phyloP scores from a whole-genome alignment of 2,888 invertebrate species.

The Leucophora obtusa region DNA sequence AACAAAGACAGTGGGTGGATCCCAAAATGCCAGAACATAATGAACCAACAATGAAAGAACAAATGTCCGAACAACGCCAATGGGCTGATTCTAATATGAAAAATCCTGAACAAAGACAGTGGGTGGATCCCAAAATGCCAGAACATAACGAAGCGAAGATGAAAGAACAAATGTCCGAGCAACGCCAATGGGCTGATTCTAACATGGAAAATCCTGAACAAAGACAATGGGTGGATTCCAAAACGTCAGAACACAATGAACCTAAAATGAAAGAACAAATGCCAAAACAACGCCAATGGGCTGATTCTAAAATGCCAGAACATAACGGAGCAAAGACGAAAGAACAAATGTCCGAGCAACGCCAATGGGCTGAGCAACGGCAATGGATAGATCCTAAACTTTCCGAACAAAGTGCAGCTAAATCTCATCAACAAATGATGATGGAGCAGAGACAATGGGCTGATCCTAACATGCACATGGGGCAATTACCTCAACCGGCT shows the following conservation, averaged over 20 bases:
- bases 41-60: background rate
- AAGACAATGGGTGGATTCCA: slow-evolving; percentile 27
- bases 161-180: background rate
- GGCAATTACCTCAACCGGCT: background rate
- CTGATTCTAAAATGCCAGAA: background rate
- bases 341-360: no score
- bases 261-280: no score
- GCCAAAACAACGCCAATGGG: slow-evolving; percentile 7
- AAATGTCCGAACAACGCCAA: slow-evolving; percentile 4
- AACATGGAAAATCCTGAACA: background rate
- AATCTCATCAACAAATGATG: background rate
- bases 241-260: no score
- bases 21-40: slow-evolving; percentile 2
- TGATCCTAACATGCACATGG: slow-evolving; percentile 8
- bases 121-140: background rate
- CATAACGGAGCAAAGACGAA: background rate
- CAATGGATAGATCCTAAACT: slow-evolving; percentile 24
- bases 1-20: slow-evolving; percentile 21
- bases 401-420: background rate
- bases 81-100: slow-evolving; percentile 14
- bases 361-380: no score
- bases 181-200: slow-evolving; percentile 9
- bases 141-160: background rate
- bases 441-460: slow-evolving; percentile 26
- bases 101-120: slow-evolving; percentile 5